phyloP scores from a whole-genome alignment of 2,113 vertebrate genomes.

The Gavia stellata region DNA sequence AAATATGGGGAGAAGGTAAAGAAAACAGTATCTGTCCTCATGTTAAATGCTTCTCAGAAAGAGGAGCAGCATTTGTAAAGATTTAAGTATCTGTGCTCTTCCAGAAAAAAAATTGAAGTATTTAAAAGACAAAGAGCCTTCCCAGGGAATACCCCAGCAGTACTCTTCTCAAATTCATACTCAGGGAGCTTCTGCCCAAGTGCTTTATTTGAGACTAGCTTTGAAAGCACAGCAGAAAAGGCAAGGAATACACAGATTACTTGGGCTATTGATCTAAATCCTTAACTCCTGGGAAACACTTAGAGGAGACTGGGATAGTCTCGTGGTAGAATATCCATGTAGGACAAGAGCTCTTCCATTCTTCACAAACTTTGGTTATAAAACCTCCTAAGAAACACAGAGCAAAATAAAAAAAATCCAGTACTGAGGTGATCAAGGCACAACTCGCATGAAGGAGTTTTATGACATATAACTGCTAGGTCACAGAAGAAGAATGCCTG shows the following conservation, averaged over 20 bases:
- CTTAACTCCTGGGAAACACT: not conserved
- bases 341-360: not conserved
- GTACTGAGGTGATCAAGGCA: not conserved
- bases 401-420: not conserved
- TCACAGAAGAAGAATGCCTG: not conserved
- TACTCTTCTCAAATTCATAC: not conserved
- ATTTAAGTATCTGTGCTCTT: not conserved
- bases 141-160: not conserved
- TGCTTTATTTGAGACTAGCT: not conserved
- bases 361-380: not conserved
- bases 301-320: not conserved
- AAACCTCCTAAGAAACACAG: not conserved
- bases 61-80: not conserved
- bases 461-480: not conserved
- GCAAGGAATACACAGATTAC: not conserved
- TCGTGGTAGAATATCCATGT: not conserved
- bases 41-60: not conserved
- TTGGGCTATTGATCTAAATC: not conserved
- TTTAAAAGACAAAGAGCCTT: not conserved
- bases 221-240: not conserved
- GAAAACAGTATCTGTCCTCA: not conserved
- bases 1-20: not conserved
- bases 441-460: not conserved
- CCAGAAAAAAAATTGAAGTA: not conserved
- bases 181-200: not conserved